phyloP scores from a whole-genome alignment of 1,140 invertebrate species.

The Metopolophium dirhodum region DNA sequence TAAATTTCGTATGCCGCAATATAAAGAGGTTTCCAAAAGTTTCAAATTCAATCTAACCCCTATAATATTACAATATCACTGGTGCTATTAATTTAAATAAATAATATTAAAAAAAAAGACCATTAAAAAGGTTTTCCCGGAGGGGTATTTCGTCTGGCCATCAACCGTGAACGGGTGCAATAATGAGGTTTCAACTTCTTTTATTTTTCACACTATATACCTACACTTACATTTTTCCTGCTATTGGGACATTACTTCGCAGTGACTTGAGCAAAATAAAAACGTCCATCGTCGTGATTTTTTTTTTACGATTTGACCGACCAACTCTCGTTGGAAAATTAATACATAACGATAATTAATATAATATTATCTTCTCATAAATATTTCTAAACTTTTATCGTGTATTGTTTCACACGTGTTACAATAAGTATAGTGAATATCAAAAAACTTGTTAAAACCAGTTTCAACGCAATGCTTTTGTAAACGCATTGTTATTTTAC shows the following conservation, averaged over 20 bases:
- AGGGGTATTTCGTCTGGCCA: neutral
- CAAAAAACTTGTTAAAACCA: neutral
- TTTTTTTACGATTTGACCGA: neutral
- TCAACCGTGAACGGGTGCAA: conserved; percentile 26
- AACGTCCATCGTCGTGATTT: neutral
- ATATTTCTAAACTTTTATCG: neutral
- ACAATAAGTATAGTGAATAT: neutral
- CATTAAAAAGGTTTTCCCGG: conserved; percentile 33
- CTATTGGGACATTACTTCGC: no score
- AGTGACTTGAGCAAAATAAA: neutral
- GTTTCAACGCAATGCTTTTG: neutral
- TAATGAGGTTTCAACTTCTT: conserved; percentile 25
- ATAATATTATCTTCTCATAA: neutral
- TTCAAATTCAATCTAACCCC: conserved; percentile 25
- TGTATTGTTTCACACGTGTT: neutral
- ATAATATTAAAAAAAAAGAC: conserved; percentile 5
- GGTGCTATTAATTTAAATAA: conserved; percentile 18
- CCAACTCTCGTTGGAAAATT: neutral
- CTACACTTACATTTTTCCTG: neutral
- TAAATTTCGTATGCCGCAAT: neutral
- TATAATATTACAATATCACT: conserved; percentile 30
- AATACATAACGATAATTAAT: neutral
- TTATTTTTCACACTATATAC: neutral
- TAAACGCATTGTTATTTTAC: neutral
- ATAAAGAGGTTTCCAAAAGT: neutral